Conservation (phyloP, 2,888 invertebrate genomes). For the Plagodis pulveraria region DNA sequence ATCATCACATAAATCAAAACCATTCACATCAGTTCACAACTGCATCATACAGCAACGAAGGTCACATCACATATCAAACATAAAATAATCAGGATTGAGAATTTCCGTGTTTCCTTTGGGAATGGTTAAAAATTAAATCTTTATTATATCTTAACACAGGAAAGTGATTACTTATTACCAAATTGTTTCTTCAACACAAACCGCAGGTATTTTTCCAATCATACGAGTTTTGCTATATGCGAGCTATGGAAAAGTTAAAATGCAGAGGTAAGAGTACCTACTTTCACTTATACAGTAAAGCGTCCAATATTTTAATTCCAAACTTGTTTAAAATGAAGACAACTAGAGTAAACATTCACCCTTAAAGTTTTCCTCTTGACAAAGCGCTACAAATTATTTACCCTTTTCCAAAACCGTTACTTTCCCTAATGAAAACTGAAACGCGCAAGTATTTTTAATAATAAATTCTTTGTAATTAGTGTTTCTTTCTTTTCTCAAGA, state of each 20-base stretch:
- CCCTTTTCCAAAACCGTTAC: constrained; percentile 28
- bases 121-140: no score
- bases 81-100: no score
- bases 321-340: constrained; percentile 17
- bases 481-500: constrained; percentile 23
- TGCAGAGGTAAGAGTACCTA: neutral
- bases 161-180: no score
- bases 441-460: constrained; percentile 35
- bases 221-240: constrained; percentile 1
- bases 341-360: constrained; percentile 17
- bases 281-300: constrained; percentile 8
- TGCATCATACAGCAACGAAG: no score
- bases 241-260: constrained; percentile 16
- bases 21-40: no score
- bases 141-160: no score
- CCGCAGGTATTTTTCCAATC: neutral
- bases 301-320: constrained; percentile 17
- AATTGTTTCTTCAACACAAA: no score
- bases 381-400: constrained; percentile 38
- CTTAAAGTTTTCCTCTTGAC: constrained; percentile 32
- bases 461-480: constrained; percentile 34
- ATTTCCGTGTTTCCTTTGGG: no score
- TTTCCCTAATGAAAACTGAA: constrained; percentile 27
- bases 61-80: no score
- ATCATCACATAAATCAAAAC: no score